A percentile compares a stretch with the other conserved stretches of the same genome.
phyloP scores from a whole-genome alignment of 2,797 vertebrate genomes.

The Clarias fuscus region DNA sequence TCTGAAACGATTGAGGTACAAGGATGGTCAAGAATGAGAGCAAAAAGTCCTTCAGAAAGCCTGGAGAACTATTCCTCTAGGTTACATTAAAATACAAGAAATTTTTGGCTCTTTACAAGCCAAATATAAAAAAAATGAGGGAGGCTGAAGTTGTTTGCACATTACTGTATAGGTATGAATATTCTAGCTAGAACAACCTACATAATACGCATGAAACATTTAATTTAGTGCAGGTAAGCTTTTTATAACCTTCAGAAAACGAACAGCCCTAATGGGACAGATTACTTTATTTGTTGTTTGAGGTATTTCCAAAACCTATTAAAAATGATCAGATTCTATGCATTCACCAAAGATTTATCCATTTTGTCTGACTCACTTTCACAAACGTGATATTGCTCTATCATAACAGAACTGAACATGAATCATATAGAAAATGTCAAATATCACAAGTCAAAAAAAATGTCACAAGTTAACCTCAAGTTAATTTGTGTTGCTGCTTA shows the following conservation, averaged over 20 bases:
- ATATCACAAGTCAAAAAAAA: too few species aligned
- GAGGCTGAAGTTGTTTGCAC: too few species aligned
- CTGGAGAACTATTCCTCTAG: too few species aligned
- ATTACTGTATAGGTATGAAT: background rate
- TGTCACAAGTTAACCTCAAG: too few species aligned
- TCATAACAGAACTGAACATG: background rate
- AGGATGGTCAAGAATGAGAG: too few species aligned
- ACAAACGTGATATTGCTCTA: background rate
- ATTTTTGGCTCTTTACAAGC: too few species aligned
- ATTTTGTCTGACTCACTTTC: background rate
- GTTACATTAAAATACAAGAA: too few species aligned
- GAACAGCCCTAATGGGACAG: background rate
- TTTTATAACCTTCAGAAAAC: background rate
- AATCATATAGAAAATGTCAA: background rate
- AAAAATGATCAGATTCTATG: background rate
- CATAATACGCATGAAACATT: background rate
- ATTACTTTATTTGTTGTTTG: background rate
- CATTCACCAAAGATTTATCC: background rate
- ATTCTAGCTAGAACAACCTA: background rate
- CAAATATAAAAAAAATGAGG: too few species aligned
- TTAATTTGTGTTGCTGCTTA: too few species aligned
- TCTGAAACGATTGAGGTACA: too few species aligned
- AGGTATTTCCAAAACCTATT: conserved; percentile 4
- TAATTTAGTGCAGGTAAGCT: background rate
- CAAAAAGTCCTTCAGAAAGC: too few species aligned